Base-by-base conservation (phyloP, 2,888 invertebrate species). In the Polydrusus tereticollis region DNA sequence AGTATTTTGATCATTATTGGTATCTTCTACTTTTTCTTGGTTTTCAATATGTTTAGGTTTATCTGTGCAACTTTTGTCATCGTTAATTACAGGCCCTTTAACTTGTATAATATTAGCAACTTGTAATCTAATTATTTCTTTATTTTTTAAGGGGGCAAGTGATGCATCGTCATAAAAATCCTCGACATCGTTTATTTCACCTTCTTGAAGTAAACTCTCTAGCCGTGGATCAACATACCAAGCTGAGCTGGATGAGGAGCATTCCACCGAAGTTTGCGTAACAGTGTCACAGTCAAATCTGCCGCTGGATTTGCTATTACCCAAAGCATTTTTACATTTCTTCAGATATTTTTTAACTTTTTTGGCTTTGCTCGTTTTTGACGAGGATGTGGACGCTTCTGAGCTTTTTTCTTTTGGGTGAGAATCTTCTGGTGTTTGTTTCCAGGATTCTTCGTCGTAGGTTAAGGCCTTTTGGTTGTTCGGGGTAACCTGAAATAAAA, bases 331-430 rank as follows among this genome's bases (percentile, higher is more conserved):
- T 80, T 88, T 88, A 79, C 88, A 88, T 76, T 84, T 85, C 78
- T 86, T 87, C 59, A 88, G 79, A 78, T 88, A 88, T 75, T 86
- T 88, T 80, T 88, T 88, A 20, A 88, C 88, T 58, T 87, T 85
- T 78, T 88, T 87, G 14, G 87, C 85, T 80, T 86, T 88, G 78
- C 88, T 88, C 79, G 87, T 87, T 10, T 87, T 85, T n/a, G 45
- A 45, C 36, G 83, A 81, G 41, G 84, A 82, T 5, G 43, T 71
- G 58, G 67, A 38, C 4, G 33, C 26, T 10, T 47, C 63, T 8
- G 18, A 41, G 36, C 79, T 76, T 74, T 75, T 76, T 62, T 70
- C 70, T 63, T 57, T 76, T 36, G 72, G 47, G 58, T 73, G 67
- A 18, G 69, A 33, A 10, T 84, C 84, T 33, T 83, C 84, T 1